A percentile compares a stretch with the other conserved stretches of the same genome.
phyloP scores from a whole-genome alignment of 2,888 invertebrate species.

The Chrysotoxum bicinctum region DNA sequence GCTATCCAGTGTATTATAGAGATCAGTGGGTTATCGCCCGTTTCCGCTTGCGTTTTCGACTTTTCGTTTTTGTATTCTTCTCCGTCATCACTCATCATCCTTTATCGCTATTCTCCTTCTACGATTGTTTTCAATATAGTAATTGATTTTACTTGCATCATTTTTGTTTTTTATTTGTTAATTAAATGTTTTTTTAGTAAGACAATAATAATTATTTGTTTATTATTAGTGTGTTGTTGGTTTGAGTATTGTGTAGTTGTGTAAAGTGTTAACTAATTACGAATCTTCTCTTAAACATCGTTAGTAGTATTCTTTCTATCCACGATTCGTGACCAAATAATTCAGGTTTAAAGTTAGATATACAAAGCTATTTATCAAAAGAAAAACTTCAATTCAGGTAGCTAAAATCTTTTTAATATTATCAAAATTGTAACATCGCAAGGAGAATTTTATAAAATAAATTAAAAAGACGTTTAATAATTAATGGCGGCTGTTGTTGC shows the following conservation, averaged over 20 bases:
- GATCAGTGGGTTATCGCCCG: no score
- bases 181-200: slow-evolving; percentile 8
- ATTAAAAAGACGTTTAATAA: neutral
- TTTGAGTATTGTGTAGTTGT: neutral
- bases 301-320: neutral
- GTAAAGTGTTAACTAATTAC: neutral
- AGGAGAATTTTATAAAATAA: neutral
- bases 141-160: slow-evolving; percentile 5
- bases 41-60: neutral
- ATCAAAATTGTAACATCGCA: neutral
- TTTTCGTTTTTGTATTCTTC: neutral
- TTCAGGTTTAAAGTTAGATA: neutral
- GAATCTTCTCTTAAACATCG: neutral
- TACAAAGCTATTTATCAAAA: neutral
- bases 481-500: neutral
- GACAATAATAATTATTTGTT: neutral
- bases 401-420: neutral
- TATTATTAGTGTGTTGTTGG: neutral
- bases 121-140: slow-evolving; percentile 12
- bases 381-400: neutral
- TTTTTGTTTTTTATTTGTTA: slow-evolving; percentile 8
- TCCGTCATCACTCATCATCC: slow-evolving; percentile 11
- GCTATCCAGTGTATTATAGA: no score
- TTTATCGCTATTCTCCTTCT: neutral
- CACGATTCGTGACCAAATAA: neutral